A percentile compares a stretch with the other conserved stretches of the same genome.
Conservation (phyloP, 2,888 invertebrate genomes). For the Phytoseiulus persimilis region DNA sequence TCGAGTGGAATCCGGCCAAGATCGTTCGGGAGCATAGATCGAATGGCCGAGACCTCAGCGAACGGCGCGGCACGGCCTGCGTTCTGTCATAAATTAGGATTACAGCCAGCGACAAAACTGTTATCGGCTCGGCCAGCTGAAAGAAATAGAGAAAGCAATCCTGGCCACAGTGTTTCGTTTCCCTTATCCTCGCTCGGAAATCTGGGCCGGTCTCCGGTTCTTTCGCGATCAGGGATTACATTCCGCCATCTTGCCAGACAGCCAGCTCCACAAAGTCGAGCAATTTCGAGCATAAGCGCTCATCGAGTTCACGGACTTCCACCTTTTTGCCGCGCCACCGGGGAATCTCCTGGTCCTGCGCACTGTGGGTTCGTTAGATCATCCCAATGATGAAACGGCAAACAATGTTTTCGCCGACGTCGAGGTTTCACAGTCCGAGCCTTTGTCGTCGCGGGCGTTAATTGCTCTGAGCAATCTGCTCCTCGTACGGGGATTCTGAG, state of each 20-base stretch:
- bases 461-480: no score
- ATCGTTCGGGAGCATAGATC: background rate
- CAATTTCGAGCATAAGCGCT: background rate
- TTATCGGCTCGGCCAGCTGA: background rate
- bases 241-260: background rate
- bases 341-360: no score
- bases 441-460: no score
- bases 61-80: background rate
- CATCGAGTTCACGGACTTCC: background rate
- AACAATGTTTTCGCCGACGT: no score
- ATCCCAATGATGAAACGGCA: no score
- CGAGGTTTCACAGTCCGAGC: no score
- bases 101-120: background rate
- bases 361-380: no score
- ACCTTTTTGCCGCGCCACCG: no score
- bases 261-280: background rate
- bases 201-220: background rate
- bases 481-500: no score
- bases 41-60: background rate
- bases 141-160: constrained; percentile 5
- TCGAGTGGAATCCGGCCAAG: background rate
- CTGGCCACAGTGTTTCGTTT: background rate
- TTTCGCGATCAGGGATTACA: background rate
- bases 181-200: background rate
- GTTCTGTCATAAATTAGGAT: background rate